phyloP scores from a whole-genome alignment of 2,888 invertebrate genomes.

The Arctia plantaginis region DNA sequence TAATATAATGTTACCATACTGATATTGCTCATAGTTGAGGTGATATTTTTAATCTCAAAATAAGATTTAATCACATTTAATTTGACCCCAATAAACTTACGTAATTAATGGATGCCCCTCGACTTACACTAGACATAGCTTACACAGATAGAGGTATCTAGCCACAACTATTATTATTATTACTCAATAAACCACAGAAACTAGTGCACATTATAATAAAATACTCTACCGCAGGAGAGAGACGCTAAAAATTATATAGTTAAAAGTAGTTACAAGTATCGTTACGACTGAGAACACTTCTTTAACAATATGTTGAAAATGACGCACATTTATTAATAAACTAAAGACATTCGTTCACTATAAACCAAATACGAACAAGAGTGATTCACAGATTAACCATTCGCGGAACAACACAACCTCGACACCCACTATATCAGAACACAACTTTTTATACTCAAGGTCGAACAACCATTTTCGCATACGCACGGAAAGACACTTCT shows the following conservation, averaged over 20 bases:
- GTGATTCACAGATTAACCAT: slow-evolving; percentile 42
- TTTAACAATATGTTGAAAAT: background rate
- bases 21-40: no score
- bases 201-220: no score
- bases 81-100: no score
- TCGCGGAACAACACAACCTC: slow-evolving; percentile 51
- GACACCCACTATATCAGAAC: slow-evolving; percentile 42
- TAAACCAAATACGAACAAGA: slow-evolving; percentile 9
- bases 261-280: background rate
- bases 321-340: slow-evolving; percentile 12
- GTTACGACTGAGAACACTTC: background rate
- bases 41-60: no score
- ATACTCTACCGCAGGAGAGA: no score
- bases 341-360: slow-evolving; percentile 8
- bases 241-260: background rate
- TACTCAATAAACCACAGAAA: no score
- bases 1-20: no score
- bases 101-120: no score
- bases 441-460: slow-evolving; percentile 49
- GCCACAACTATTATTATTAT: no score
- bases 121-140: no score
- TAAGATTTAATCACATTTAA: no score
- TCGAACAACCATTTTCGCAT: slow-evolving; percentile 31
- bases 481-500: slow-evolving; percentile 13
- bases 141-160: no score